Conservation (phyloP, 2,888 invertebrate genomes). For the Stratiomys singularior region DNA sequence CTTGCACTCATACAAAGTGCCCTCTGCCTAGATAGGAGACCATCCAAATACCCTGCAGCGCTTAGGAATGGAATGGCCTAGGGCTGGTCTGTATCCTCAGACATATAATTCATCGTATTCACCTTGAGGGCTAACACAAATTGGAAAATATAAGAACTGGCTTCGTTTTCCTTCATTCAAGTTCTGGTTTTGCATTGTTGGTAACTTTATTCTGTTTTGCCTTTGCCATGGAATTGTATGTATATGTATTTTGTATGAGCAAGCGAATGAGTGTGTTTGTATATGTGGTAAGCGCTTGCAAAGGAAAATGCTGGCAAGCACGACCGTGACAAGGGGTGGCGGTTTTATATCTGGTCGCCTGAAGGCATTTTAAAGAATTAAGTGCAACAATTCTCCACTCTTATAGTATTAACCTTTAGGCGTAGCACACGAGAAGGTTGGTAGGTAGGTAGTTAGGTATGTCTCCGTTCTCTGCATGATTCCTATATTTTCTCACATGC, state of each 20-base stretch:
- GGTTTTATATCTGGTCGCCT: slow-evolving; percentile 38
- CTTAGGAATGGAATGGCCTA: slow-evolving; percentile 45
- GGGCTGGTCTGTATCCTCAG: slow-evolving; percentile 53
- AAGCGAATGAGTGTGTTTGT: neutral
- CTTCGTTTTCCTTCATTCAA: slow-evolving; percentile 53
- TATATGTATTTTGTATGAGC: neutral
- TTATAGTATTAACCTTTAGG: slow-evolving; percentile 42
- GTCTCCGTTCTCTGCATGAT: slow-evolving; percentile 9
- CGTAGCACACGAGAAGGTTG: slow-evolving; percentile 24
- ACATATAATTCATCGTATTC: slow-evolving; percentile 57
- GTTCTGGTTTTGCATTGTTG: slow-evolving; percentile 44
- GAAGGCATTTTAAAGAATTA: slow-evolving; percentile 46
- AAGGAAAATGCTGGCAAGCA: slow-evolving; percentile 15
- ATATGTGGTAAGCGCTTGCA: neutral
- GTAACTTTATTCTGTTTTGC: slow-evolving; percentile 33
- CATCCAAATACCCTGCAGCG: slow-evolving; percentile 24
- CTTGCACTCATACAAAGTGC: slow-evolving; percentile 24
- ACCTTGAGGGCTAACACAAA: slow-evolving; percentile 55
- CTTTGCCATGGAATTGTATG: slow-evolving; percentile 10
- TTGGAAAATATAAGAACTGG: slow-evolving; percentile 57
- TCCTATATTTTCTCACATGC: slow-evolving; percentile 4
- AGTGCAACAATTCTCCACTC: slow-evolving; percentile 47
- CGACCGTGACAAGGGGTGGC: slow-evolving; percentile 31
- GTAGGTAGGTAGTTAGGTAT: no score
- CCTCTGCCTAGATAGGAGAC: slow-evolving; percentile 39